These are phyloP conservation scores for Sternotherus odoratus DNA, from an alignment of 2,797 vertebrate species.

Conservation along the genomic window DNA sequence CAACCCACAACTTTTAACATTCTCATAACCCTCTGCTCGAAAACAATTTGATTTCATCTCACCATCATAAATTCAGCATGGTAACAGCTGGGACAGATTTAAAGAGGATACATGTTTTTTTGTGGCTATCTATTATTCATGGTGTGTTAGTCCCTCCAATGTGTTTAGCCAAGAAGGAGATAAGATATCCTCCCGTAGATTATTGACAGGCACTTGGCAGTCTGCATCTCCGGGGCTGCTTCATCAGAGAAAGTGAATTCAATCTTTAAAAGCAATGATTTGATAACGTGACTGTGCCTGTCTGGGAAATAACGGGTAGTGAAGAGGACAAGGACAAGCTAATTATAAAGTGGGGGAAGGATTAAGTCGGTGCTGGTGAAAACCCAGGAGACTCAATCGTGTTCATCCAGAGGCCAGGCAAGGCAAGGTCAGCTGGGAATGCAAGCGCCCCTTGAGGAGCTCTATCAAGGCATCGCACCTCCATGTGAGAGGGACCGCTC, in stretches of 20 bases:
- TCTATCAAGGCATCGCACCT: too few species aligned
- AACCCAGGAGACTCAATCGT: background rate
- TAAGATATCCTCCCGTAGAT: constrained; percentile 74
- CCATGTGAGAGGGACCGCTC: too few species aligned
- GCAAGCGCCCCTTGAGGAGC: too few species aligned
- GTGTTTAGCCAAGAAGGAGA: constrained; percentile 70
- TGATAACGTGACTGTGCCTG: constrained; percentile 16
- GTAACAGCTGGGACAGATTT: constrained; percentile 76
- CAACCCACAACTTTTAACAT: constrained; percentile 34
- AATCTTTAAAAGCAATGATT: constrained; percentile 52
- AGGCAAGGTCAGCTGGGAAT: too few species aligned
- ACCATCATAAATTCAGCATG: constrained; percentile 68
- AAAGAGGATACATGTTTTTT: constrained; percentile 67
- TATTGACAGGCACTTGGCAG: constrained; percentile 74
- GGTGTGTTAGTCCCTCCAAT: constrained; percentile 65
- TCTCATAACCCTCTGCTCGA: constrained; percentile 51
- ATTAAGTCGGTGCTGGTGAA: background rate
- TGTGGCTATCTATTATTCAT: constrained; percentile 73
- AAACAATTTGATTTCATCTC: constrained; percentile 65
- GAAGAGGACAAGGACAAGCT: constrained; percentile 17
- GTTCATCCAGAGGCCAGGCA: background rate
- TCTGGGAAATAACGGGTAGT: constrained; percentile 8
- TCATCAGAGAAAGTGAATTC: constrained; percentile 62
- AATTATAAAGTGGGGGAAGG: background rate
- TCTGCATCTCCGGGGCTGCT: background rate